Evolutionary conservation across 2,888 invertebrate genomes (phyloP).

Genomic region (Hemithea aestivaria): DNA sequence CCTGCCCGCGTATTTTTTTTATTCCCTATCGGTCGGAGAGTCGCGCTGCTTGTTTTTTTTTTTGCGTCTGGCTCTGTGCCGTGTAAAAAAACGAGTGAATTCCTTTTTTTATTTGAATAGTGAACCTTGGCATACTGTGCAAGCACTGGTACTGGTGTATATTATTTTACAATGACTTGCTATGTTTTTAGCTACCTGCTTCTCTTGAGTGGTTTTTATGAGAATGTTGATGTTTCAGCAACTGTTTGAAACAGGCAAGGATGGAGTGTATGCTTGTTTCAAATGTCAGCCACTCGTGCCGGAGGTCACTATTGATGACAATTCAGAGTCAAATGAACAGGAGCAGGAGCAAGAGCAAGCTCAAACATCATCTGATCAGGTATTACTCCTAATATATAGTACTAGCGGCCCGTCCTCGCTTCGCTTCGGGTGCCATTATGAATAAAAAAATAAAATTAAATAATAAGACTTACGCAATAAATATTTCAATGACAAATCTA

Average conservation of each 20-base stretch:
- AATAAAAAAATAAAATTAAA: too few species aligned
- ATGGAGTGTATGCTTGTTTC: conserved; percentile 68
- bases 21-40: conserved; percentile 42
- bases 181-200: too few species aligned
- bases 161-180: conserved; percentile 7
- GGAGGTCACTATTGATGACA: conserved; percentile 64
- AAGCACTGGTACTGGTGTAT: conserved; percentile 21
- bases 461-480: too few species aligned
- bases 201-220: too few species aligned
- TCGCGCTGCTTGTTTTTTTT: conserved; percentile 68
- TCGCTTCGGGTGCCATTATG: too few species aligned
- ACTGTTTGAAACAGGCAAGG: conserved; percentile 68
- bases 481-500: too few species aligned
- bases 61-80: conserved; percentile 72
- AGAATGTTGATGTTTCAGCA: conserved; percentile 46
- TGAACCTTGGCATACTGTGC: conserved; percentile 50
- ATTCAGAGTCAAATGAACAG: conserved; percentile 22
- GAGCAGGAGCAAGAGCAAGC: conserved; percentile 32
- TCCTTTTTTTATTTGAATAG: conserved; percentile 53
- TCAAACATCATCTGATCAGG: conserved; percentile 44
- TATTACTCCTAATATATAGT: conserved; percentile 12
- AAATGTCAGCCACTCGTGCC: conserved; percentile 74
- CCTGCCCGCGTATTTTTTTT: conserved; percentile 76
- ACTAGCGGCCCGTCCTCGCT: too few species aligned
- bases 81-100: conserved; percentile 59